These are phyloP conservation scores for Catonia carolina DNA, from an alignment of 2,888 invertebrate genomes.

Conservation along the genomic window DNA sequence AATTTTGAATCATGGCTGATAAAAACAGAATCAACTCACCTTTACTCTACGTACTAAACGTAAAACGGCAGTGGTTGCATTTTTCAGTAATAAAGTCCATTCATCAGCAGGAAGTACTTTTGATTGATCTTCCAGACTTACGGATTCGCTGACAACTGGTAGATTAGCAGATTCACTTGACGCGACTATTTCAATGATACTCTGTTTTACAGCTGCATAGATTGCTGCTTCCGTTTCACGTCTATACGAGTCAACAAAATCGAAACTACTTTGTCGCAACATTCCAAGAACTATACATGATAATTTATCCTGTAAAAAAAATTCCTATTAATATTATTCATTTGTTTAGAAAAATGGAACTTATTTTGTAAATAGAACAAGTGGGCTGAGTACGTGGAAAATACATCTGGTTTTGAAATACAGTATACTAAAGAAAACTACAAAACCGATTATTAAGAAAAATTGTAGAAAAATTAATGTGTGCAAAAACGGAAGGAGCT, in stretches of 20 bases:
- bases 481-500: no score
- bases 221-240: conserved; percentile 85
- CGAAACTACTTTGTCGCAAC: conserved; percentile 69
- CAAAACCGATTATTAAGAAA: no score
- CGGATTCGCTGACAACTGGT: conserved; percentile 28
- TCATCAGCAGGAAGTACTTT: conserved; percentile 50
- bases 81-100: conserved; percentile 61
- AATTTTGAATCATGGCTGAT: no score
- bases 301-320: conserved; percentile 64
- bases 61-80: conserved; percentile 57
- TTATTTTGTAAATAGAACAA: no score
- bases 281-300: conserved; percentile 85
- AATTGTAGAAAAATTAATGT: no score
- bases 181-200: conserved; percentile 67
- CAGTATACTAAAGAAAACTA: no score
- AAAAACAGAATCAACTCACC: no score
- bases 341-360: not conserved
- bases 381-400: no score
- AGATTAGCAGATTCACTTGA: conserved; percentile 45
- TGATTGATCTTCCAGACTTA: conserved; percentile 52
- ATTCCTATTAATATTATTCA: not conserved
- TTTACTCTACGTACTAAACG: conserved; percentile 66
- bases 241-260: conserved; percentile 80
- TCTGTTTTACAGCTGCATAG: conserved; percentile 72
- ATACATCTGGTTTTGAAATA: no score